Conservation (phyloP, 2,113 vertebrate genomes). For the Amazona vittata region DNA sequence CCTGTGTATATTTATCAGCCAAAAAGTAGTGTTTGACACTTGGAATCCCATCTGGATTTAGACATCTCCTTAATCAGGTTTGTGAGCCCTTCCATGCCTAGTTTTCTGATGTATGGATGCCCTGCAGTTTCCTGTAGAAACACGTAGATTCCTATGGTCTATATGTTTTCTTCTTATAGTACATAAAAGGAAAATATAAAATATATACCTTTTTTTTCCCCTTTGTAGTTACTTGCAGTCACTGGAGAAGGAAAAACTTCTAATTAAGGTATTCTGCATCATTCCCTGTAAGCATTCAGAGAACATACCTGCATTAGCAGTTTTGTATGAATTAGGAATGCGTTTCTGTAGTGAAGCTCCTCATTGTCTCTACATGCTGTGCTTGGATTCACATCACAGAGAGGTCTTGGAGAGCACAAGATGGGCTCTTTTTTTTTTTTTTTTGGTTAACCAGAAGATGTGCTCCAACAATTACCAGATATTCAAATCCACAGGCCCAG, state of each 20-base stretch:
- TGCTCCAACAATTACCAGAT: neutral
- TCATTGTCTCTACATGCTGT: neutral
- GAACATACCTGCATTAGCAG: neutral
- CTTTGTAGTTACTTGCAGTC: neutral
- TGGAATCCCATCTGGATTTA: neutral
- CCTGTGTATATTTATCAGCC: neutral
- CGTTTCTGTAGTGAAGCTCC: neutral
- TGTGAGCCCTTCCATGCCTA: neutral
- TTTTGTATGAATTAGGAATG: neutral
- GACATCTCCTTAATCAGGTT: neutral
- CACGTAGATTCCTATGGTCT: neutral
- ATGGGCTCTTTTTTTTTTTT: neutral
- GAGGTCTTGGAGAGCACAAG: neutral
- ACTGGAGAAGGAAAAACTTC: neutral
- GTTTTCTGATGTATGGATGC: neutral
- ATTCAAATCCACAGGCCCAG: neutral
- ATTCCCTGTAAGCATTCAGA: neutral
- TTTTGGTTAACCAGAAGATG: neutral
- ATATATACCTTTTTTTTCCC: fast-evolving
- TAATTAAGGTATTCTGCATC: neutral
- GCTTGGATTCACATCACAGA: neutral
- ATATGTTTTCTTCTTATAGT: neutral
- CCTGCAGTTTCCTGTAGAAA: neutral
- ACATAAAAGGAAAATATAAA: neutral
- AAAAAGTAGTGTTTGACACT: neutral